Percentiles rank a stretch among this genome's conserved stretches.
These are phyloP conservation scores for Bursaphelenchus okinawaensis DNA, from an alignment of 2,888 invertebrate genomes.

Conservation along the genomic window DNA sequence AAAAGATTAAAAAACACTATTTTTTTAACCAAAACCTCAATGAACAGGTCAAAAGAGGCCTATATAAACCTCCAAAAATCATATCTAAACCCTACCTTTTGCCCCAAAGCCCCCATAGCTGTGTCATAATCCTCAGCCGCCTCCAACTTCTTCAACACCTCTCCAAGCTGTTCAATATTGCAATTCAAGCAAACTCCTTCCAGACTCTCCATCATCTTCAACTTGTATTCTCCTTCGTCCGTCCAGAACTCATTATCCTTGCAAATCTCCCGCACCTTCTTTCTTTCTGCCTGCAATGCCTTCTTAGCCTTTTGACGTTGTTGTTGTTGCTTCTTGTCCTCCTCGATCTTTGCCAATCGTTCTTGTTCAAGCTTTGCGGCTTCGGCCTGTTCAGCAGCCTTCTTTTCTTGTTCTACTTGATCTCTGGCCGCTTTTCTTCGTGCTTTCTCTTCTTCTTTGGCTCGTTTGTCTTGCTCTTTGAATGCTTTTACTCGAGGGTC, in stretches of 20 bases:
- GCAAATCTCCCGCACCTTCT: conserved; percentile 27
- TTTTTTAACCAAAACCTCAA: background rate
- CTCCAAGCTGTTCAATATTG: conserved; percentile 38
- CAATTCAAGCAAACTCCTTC: conserved; percentile 42
- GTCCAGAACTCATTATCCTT: conserved; percentile 42
- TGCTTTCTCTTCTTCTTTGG: conserved; percentile 40
- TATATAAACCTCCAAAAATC: too few species aligned
- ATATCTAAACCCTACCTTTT: too few species aligned
- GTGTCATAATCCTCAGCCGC: conserved; percentile 29
- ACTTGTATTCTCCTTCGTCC: conserved; percentile 32
- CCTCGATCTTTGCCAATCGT: conserved; percentile 19
- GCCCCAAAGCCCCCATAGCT: conserved; percentile 21
- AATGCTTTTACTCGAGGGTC: conserved; percentile 88
- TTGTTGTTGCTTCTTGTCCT: conserved; percentile 18
- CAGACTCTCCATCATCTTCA: conserved; percentile 45
- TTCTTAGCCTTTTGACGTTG: conserved; percentile 31
- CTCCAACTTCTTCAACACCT: conserved; percentile 38
- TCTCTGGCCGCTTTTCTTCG: conserved; percentile 30
- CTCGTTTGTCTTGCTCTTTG: conserved; percentile 63
- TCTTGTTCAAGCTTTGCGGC: conserved; percentile 22
- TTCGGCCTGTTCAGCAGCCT: conserved; percentile 20
- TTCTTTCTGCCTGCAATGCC: conserved; percentile 23
- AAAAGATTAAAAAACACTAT: too few species aligned
- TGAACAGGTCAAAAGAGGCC: conserved; percentile 11
- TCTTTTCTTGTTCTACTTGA: conserved; percentile 21